Conservation (phyloP, 1,140 invertebrate genomes). For the Aphis craccivora region DNA sequence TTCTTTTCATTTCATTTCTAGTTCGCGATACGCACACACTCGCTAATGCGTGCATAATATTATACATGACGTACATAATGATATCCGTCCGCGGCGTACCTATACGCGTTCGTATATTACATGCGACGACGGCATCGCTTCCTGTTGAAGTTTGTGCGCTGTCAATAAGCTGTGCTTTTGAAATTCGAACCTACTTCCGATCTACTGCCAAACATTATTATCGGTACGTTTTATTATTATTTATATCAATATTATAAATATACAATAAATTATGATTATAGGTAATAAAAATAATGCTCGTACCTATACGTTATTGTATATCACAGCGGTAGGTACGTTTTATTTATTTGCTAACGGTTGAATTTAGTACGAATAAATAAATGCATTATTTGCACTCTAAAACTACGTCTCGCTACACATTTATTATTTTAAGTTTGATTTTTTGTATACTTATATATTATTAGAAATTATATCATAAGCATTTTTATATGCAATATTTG, state of each 20-base stretch:
- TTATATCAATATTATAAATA: not conserved
- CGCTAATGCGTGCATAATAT: not conserved
- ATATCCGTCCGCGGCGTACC: not conserved
- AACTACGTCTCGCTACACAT: not conserved
- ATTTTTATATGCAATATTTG: not conserved
- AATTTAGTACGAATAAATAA: slow-evolving; percentile 27
- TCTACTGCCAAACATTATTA: not conserved
- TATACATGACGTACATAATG: not conserved
- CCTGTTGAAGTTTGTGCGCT: not conserved
- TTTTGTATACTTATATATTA: not conserved
- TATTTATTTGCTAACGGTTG: not conserved
- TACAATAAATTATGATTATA: not conserved
- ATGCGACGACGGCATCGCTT: not conserved
- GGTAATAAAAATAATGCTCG: not conserved
- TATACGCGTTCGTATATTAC: too few relatives aligned
- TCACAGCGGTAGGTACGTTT: not conserved
- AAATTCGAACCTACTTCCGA: not conserved
- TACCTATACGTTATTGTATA: not conserved
- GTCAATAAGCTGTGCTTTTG: not conserved
- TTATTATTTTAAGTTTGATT: not conserved
- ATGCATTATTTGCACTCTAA: not conserved
- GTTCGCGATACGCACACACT: not conserved
- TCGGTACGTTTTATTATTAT: not conserved
- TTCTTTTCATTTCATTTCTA: not conserved
- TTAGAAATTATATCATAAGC: not conserved